Conservation (phyloP, 2,113 vertebrate genomes). For the Rhynchomys soricoides region DNA sequence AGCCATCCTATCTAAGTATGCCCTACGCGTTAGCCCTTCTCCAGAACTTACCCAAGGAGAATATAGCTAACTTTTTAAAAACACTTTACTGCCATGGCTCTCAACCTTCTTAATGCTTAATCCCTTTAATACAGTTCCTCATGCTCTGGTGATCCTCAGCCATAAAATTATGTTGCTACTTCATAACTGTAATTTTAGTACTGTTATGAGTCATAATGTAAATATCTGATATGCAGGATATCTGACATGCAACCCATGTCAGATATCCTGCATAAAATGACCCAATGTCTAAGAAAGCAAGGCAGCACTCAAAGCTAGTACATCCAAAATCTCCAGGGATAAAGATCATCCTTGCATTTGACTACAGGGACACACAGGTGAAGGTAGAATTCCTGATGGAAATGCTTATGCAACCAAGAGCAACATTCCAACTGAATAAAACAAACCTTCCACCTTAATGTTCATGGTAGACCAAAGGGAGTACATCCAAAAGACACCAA, state of each 20-base stretch:
- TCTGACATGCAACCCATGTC: not conserved
- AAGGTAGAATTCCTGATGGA: constrained; percentile 84
- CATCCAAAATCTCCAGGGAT: constrained; percentile 52
- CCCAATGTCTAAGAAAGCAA: not conserved
- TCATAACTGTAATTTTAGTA: not conserved
- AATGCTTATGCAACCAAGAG: constrained; percentile 87
- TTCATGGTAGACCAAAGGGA: not conserved
- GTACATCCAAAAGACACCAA: not conserved
- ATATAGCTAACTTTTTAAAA: not conserved
- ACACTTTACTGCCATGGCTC: not conserved
- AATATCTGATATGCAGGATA: not conserved
- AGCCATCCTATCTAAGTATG: not conserved
- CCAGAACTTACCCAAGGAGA: not conserved
- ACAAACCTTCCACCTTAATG: not conserved
- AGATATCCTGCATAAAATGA: constrained; percentile 5
- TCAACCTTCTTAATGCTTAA: not conserved
- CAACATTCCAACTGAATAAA: constrained; percentile 76
- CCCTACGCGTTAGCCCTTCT: not conserved
- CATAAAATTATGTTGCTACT: not conserved
- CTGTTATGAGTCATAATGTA: not conserved
- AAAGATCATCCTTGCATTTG: constrained; percentile 31
- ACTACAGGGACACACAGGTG: constrained; percentile 80
- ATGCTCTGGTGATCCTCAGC: not conserved
- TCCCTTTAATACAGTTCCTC: not conserved
- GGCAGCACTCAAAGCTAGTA: constrained; percentile 40